Base-by-base conservation (phyloP, 2,113 vertebrate genomes). In the Albula goreensis region DNA sequence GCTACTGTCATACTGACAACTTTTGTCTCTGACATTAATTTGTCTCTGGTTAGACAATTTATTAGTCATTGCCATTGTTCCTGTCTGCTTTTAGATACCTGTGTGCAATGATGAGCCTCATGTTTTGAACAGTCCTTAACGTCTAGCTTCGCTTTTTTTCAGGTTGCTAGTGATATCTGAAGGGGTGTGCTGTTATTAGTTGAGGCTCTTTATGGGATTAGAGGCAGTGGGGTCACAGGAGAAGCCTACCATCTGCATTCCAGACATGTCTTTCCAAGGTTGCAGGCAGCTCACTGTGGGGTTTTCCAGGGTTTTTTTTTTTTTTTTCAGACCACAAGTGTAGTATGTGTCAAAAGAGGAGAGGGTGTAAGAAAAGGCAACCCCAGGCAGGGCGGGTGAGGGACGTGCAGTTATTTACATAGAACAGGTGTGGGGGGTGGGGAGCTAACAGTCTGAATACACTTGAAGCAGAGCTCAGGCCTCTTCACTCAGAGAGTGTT, bases 371-470 rank as follows among this genome's bases (percentile, higher is more conserved):
- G 53, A 12, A 0, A 56, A 56, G 53, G 6, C 7, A 12, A 56
- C 7, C 12, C 7, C 66, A 51, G 88, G 52, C 51, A 5, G 57
- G 77, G 50, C 10, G 50, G 80, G 79, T 19, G 17, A n/a, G 10
- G 1, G 9, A 9, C 0, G 48, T 7, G 66, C 51, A 10, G 63
- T 53, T 8, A 53, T 53, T 74, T 22, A 25, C 51, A 17, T n/a
- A 41, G 17, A 51, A 60, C 89, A 90, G 90, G 88, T 92, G 89
- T 84, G 82, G 52, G 17, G 57, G 81, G 87, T 86, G 85, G 60
- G 22, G 17, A 66, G 89, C 31, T 83, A 83, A 86, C 50, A 41
- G 25, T 15, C 57, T 56, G 56, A 52, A 87, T 86, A 88, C 66
- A 85, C 88, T 78, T 12, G 15, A 10, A 50, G 49, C 79, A 48